Percentiles rank a stretch among this genome's conserved stretches.
Conservation (phyloP, 2,113 vertebrate species). For the Ameiurus melas region DNA sequence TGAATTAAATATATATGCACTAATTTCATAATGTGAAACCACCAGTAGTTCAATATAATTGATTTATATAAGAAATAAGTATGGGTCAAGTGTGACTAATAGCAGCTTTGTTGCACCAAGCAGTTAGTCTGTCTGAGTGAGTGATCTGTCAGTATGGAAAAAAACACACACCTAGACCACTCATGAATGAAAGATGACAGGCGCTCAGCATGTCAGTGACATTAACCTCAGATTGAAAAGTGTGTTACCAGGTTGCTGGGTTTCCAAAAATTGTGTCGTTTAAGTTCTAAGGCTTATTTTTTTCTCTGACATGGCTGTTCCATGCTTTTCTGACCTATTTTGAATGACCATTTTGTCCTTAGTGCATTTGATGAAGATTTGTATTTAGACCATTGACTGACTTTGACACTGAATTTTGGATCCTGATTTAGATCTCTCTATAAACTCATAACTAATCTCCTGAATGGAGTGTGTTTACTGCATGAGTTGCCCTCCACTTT, state of each 20-base stretch:
- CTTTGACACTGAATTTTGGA: background rate
- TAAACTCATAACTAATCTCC: background rate
- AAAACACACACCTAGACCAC: conserved; percentile 20
- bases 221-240: background rate
- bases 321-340: too few species aligned
- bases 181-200: conserved; percentile 39
- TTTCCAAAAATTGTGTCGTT: background rate
- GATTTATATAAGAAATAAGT: conserved; percentile 42
- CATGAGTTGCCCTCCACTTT: background rate
- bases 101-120: conserved; percentile 45
- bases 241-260: background rate
- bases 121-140: conserved; percentile 32
- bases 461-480: background rate
- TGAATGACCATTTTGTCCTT: too few species aligned
- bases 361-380: background rate
- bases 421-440: background rate
- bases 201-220: conserved; percentile 1
- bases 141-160: conserved; percentile 38
- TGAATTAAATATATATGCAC: conserved; percentile 14
- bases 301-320: background rate
- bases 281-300: background rate
- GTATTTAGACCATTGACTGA: background rate
- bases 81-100: conserved; percentile 58
- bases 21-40: background rate
- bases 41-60: background rate